Evolutionary conservation across 2,888 invertebrate species (phyloP), one percentile per base, ranked within the genome.

Genomic region (Pimpla rufipes): DNA sequence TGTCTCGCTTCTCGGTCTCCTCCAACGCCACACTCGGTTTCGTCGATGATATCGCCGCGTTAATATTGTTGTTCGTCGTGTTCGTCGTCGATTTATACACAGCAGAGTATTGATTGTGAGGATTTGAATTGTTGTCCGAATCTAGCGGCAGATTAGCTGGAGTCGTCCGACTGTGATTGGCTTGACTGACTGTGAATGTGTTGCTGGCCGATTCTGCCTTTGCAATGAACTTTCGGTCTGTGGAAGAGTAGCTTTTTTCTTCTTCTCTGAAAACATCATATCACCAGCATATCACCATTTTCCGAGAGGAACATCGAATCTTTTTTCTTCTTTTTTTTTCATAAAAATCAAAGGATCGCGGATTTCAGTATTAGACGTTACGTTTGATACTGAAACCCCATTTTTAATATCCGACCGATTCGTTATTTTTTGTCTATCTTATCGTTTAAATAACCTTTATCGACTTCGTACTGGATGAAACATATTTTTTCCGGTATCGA

Each of bases 161-260:
- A 93, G 85, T 93, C 93, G 88, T 93, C 93, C 92, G 93, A 93
- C 83, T 93, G 92, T 86, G 92, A 90, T 83, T 91, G 91, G 81
- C 84, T 88, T 88, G 90, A 90, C 79, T 91, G 91, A 87, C 75
- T 85, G 89, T 89, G 85, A 88, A 90, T 59, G 84, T 91, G 91
- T 88, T 90, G 91, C 87, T 91, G 91, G 88, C 90, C 88, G 90
- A 94, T 93, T 92, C 94, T 92, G 93, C 96, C 95, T 94, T 97
- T 96, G 94, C 96, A 96, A 94, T 97, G 97, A 94, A 97, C 96
- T 94, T 98, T 98, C 95, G 97, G 96, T 95, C 97, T 95, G 94
- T 97, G 96, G 95, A 97, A 97, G 94, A 96, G 96, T 94, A 96
- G 95, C 94, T 95, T 95, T 94, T 95, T 95, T 95, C 96, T 94